A percentile compares a stretch with the other conserved stretches of the same genome.
These are phyloP conservation scores for Nematostella vectensis DNA, from an alignment of 92 coral and sea anemone species.

Conservation along the genomic window DNA sequence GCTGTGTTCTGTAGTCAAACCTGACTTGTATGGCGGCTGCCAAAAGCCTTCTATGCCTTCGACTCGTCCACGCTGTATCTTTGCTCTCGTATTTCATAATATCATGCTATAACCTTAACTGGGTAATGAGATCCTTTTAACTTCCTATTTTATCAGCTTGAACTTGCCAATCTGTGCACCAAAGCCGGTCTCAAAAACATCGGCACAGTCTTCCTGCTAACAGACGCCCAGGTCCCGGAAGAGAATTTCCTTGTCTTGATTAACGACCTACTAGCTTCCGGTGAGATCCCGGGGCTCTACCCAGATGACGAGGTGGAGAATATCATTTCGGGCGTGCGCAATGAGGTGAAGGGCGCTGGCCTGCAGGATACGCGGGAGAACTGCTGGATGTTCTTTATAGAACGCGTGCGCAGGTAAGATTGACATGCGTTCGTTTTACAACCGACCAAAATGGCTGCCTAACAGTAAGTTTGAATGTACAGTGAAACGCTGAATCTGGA, in stretches of 20 bases:
- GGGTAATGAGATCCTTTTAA: too few relatives aligned
- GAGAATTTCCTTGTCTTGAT: conserved; percentile 93
- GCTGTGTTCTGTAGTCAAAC: too few relatives aligned
- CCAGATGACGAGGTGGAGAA: conserved; percentile 97
- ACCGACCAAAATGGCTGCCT: not conserved
- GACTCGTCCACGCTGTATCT: too few relatives aligned
- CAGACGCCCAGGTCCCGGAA: conserved; percentile 98
- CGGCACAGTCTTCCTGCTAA: conserved; percentile 91
- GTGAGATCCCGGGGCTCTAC: conserved; percentile 95
- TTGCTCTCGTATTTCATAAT: too few relatives aligned
- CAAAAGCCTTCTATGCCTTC: too few relatives aligned
- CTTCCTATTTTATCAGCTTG: too few relatives aligned
- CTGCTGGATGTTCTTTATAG: conserved; percentile 99
- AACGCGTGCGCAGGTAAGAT: conserved; percentile 69
- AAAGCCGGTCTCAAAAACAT: conserved; percentile 97
- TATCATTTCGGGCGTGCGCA: conserved; percentile 81
- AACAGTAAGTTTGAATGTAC: too few relatives aligned
- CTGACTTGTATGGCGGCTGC: too few relatives aligned
- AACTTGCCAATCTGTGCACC: conserved; percentile 75
- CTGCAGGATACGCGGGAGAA: conserved; percentile 96
- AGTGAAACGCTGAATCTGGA: too few relatives aligned
- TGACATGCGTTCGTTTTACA: too few relatives aligned
- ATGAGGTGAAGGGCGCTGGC: conserved; percentile 96
- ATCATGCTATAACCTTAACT: too few relatives aligned
- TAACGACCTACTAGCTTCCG: conserved; percentile 96